Evolutionary conservation across 2,797 vertebrate species (phyloP).

Genomic region (Cryptoblepharus egeriae): DNA sequence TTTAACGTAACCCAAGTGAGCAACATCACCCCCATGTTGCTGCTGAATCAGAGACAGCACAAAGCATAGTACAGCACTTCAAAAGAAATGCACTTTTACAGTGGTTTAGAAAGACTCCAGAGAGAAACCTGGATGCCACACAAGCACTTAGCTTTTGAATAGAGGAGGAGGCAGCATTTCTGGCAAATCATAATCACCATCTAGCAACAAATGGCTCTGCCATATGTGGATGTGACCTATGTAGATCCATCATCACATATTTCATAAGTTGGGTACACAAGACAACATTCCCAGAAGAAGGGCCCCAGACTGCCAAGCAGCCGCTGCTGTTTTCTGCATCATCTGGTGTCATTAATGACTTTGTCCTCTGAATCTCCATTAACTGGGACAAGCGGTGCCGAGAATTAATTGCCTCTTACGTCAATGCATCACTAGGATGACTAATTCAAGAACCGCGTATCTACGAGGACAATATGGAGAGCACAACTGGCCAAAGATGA

Average conservation of each 20-base stretch:
- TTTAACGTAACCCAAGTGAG: background rate
- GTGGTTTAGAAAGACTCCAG: background rate
- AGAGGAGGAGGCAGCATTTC: background rate
- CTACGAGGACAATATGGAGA: background rate
- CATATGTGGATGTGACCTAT: background rate
- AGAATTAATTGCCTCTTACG: constrained; percentile 25
- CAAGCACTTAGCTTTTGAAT: background rate
- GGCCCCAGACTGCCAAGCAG: background rate
- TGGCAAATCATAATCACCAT: no score
- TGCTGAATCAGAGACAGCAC: background rate
- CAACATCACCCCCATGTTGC: background rate
- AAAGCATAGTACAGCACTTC: background rate
- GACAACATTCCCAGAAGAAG: constrained; percentile 1
- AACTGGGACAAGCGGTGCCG: constrained; percentile 15
- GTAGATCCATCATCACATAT: background rate
- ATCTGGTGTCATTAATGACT: constrained; percentile 18
- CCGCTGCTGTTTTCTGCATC: background rate
- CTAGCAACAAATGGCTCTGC: background rate
- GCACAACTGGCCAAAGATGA: background rate
- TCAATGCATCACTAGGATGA: constrained; percentile 15
- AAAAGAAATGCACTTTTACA: background rate
- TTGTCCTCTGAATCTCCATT: constrained; percentile 33
- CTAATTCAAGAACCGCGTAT: background rate
- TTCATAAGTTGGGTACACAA: background rate
- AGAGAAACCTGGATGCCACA: no score